Base-by-base conservation (phyloP, 2,888 invertebrate species). In the Melieria picta region DNA sequence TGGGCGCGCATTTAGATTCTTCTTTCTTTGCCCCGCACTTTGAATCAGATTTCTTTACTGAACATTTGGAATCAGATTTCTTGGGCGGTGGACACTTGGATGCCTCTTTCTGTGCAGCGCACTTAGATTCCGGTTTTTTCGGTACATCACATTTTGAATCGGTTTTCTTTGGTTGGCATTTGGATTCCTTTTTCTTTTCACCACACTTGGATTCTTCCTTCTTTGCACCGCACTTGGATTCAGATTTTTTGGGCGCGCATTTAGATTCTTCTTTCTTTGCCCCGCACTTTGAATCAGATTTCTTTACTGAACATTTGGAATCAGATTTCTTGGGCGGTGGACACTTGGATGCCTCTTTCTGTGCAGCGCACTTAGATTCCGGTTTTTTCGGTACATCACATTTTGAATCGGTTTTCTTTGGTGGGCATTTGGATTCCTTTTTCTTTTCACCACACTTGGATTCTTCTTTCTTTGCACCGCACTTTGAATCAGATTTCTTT, bases 81-180 rank as follows among this genome's bases (percentile, higher is more conserved):
- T 30, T 30, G 30, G 30, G 48, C 7, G 30, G 30, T 30, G 30
- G 30, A 30, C 30, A 30, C 30, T 30, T 30, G 30, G 30, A 3
- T 46, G 10, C 2, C 30, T 30, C 10, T 60, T 7, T 60, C 43
- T 43, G 7, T 5, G 7, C 43, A n/a, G n/a, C 50, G 11, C 9
- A 46, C 11, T 58, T 43, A 4, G 16, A 16, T n/a, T n/a, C 43
- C 0, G 10, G 48, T 47, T 57, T 65, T 10, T 42, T 50, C 10
- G 30, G 2, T 1, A 16, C 30, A 7, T 16, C 43, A 43, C 52
- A 42, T 63, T 62, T 42, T 11, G 30, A 50, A 11, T 11, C n/a
- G 5, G 50, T n/a, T 56, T 68, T 64, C 56, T 71, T 42, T 7
- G 65, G 57, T 56, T 48, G n/a, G 57, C 65, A 65, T 47, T 56